Percentiles rank a stretch among this genome's conserved stretches.
Evolutionary conservation across 2,888 invertebrate genomes (phyloP).

Genomic region (Ligdia adustata): DNA sequence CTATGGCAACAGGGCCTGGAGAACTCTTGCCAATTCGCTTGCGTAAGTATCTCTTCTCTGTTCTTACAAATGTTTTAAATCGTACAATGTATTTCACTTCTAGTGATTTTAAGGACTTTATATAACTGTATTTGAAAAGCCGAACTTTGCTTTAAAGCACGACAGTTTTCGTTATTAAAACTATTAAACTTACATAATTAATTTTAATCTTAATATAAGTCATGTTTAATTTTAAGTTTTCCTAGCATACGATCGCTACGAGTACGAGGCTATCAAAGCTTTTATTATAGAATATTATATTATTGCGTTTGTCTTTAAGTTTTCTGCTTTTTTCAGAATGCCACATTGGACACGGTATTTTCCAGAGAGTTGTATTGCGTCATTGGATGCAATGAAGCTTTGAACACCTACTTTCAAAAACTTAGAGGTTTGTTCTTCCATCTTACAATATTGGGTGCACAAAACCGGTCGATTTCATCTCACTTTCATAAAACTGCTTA

Average conservation of each 20-base stretch:
- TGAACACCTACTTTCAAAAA: slow-evolving; percentile 89
- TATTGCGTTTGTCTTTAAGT: too few relatives aligned
- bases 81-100: slow-evolving; percentile 10
- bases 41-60: too few relatives aligned
- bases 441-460: too few relatives aligned
- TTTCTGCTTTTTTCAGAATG: slow-evolving; percentile 82
- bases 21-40: slow-evolving; percentile 90
- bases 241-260: neutral
- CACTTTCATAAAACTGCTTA: too few relatives aligned
- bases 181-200: neutral
- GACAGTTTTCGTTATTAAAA: neutral
- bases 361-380: slow-evolving; percentile 90
- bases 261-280: too few relatives aligned
- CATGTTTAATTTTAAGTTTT: neutral
- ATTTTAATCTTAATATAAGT: too few relatives aligned
- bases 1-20: slow-evolving; percentile 90
- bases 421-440: slow-evolving; percentile 84
- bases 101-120: neutral
- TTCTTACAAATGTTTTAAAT: too few relatives aligned
- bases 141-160: neutral
- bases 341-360: slow-evolving; percentile 86
- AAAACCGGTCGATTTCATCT: too few relatives aligned
- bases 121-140: too few relatives aligned
- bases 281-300: too few relatives aligned
- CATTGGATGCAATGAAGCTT: slow-evolving; percentile 92